Conservation (phyloP, 64 coral and sea anemone species). For the Stichodactyla helianthus region DNA sequence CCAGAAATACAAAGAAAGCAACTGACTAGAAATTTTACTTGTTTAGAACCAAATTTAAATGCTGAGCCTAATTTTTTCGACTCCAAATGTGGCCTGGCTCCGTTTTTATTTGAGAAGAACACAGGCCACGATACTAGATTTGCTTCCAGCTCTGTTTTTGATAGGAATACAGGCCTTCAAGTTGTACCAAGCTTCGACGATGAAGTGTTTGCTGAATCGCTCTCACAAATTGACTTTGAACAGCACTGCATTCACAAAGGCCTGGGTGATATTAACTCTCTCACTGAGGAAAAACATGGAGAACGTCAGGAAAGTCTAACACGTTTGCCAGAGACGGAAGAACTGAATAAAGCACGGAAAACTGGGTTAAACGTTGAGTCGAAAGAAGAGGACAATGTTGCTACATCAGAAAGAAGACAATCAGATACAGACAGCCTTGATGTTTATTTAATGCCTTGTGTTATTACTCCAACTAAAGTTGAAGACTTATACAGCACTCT, state of each 20-base stretch:
- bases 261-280: not conserved
- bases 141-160: not conserved
- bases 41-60: not conserved
- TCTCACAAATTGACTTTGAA: not conserved
- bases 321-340: not conserved
- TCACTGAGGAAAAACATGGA: not conserved
- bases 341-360: not conserved
- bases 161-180: not conserved
- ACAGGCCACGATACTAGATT: not conserved
- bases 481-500: constrained; percentile 58
- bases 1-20: not conserved
- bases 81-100: not conserved
- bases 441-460: constrained; percentile 57
- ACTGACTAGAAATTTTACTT: not conserved
- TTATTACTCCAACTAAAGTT: constrained; percentile 48
- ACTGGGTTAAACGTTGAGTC: not conserved
- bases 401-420: not conserved
- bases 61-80: not conserved
- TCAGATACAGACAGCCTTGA: constrained; percentile 56
- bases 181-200: not conserved
- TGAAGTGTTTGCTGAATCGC: not conserved
- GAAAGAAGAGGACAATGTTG: not conserved
- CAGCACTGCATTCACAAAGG: not conserved
- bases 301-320: not conserved
- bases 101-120: not conserved